Percentiles rank a stretch among this genome's conserved stretches.
phyloP scores from a whole-genome alignment of 2,888 invertebrate species.

The Andricus curvator region DNA sequence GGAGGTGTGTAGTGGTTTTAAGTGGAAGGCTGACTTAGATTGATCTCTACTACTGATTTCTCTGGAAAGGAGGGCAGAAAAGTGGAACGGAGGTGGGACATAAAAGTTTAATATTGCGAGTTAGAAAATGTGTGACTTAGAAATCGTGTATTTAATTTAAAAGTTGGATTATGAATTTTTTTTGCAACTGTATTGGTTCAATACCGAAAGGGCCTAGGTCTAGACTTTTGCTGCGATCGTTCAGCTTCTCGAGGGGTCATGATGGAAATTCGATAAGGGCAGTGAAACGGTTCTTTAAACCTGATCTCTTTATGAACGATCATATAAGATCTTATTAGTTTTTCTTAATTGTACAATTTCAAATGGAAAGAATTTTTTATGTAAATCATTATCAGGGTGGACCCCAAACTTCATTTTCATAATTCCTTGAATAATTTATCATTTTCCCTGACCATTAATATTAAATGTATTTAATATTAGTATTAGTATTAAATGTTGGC shows the following conservation, averaged over 20 bases:
- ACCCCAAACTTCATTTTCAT: too few relatives aligned
- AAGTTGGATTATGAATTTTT: neutral
- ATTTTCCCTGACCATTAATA: too few relatives aligned
- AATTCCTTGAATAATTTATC: too few relatives aligned
- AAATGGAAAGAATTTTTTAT: neutral
- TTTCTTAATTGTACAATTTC: neutral
- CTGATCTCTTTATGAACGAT: neutral
- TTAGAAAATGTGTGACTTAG: neutral
- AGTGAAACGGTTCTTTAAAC: neutral
- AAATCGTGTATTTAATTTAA: neutral
- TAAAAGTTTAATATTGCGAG: slow-evolving; percentile 1
- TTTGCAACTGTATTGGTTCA: neutral
- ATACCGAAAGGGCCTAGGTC: neutral
- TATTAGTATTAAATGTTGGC: too few relatives aligned
- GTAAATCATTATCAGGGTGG: too few relatives aligned
- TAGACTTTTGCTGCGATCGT: slow-evolving; percentile 3
- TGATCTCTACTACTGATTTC: neutral
- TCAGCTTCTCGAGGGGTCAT: slow-evolving; percentile 29
- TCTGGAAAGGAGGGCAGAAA: slow-evolving; percentile 24
- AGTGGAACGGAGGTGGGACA: slow-evolving; percentile 10
- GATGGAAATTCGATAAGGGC: slow-evolving; percentile 21
- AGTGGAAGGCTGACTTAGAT: neutral
- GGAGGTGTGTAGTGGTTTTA: neutral
- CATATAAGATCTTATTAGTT: neutral
- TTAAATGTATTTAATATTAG: too few relatives aligned